These are phyloP conservation scores for Poecilia wingei DNA, from an alignment of 2,797 vertebrate genomes.

Conservation along the genomic window DNA sequence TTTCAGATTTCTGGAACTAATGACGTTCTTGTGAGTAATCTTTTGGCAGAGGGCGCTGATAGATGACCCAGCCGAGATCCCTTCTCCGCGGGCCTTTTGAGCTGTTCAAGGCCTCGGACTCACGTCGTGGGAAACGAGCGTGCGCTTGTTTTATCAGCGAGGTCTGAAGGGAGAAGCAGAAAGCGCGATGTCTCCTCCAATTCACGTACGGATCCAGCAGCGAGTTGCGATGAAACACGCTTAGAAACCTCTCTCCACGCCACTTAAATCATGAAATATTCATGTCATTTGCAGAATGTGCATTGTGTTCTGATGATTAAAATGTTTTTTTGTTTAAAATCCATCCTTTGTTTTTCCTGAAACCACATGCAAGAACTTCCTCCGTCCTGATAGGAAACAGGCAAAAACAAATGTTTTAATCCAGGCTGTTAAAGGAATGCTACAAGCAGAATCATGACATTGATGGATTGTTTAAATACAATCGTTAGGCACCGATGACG, in stretches of 20 bases:
- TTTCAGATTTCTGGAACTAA: constrained; percentile 34
- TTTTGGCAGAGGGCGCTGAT: constrained; percentile 32
- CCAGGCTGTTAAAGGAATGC: not conserved
- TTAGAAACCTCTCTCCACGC: constrained; percentile 39
- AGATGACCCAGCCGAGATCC: constrained; percentile 42
- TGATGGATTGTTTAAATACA: constrained; percentile 3
- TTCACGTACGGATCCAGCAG: constrained; percentile 18
- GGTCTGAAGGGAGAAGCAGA: constrained; percentile 14
- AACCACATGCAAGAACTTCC: not conserved
- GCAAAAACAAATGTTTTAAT: not conserved
- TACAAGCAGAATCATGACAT: not conserved
- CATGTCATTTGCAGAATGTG: constrained; percentile 49
- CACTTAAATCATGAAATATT: constrained; percentile 63
- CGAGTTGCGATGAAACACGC: constrained; percentile 27
- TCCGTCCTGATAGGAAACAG: constrained; percentile 21
- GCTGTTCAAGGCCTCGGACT: constrained; percentile 26
- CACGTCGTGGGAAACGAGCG: constrained; percentile 51
- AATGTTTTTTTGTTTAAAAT: too few relatives aligned
- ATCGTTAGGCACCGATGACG: not conserved
- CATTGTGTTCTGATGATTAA: constrained; percentile 16
- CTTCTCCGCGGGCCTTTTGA: constrained; percentile 16
- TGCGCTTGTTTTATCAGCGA: constrained; percentile 37
- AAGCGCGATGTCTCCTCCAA: constrained; percentile 19
- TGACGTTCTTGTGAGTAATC: constrained; percentile 44
- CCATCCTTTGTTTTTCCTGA: not conserved